Percentiles rank a stretch among this genome's conserved stretches.
These are phyloP conservation scores for Eueides isabella DNA, from an alignment of 1,140 invertebrate species.

Conservation along the genomic window DNA sequence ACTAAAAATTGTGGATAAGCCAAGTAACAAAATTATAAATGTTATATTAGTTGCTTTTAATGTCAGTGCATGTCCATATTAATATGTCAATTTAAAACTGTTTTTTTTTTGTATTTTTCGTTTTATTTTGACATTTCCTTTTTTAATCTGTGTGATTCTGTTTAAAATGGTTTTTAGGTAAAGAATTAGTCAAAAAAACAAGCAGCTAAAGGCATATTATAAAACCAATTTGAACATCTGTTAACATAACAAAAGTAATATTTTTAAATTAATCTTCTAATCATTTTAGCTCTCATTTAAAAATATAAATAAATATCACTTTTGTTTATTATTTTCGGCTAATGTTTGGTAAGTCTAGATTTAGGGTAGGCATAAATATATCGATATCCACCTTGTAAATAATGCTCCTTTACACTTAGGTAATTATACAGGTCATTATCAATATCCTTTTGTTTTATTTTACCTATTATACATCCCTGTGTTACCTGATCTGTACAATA, in stretches of 20 bases:
- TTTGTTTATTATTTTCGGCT: slow-evolving; percentile 16
- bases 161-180: neutral
- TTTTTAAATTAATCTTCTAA: slow-evolving; percentile 3
- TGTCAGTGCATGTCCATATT: slow-evolving; percentile 10
- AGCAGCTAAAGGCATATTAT: neutral
- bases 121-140: neutral
- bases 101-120: neutral
- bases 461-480: slow-evolving; percentile 1
- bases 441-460: slow-evolving; percentile 61
- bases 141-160: neutral
- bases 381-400: slow-evolving; percentile 78
- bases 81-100: neutral
- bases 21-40: slow-evolving; percentile 2
- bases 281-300: slow-evolving; percentile 14
- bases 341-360: slow-evolving; percentile 44
- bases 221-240: neutral
- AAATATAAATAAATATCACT: neutral
- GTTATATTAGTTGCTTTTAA: slow-evolving; percentile 10
- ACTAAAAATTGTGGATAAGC: slow-evolving; percentile 7
- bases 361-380: slow-evolving; percentile 64
- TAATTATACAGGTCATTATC: slow-evolving; percentile 77
- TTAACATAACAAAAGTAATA: neutral
- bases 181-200: neutral
- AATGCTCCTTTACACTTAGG: slow-evolving; percentile 78
- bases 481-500: no score